Base-by-base conservation (phyloP, 2,888 invertebrate species). In the Abrostola triplasia region DNA sequence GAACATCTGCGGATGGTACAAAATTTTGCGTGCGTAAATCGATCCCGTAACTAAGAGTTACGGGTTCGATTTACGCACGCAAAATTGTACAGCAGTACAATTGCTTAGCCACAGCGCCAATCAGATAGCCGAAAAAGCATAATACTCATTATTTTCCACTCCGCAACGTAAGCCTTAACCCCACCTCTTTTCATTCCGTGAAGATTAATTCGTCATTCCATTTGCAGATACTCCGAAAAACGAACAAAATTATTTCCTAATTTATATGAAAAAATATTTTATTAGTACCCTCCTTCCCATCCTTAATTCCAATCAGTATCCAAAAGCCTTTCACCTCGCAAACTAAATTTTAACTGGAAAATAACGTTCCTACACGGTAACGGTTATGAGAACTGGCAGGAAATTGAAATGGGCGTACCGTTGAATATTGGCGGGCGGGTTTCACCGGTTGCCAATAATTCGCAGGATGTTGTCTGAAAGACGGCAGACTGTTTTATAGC, bases 361-460 rank as follows among this genome's bases (percentile, higher is more conserved):
- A 79, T 76, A 81, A 73, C 79, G 80, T 80, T 83, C 77, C 81
- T 67, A 63, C 71, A 77, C 76, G 77, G 78, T 73, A 77, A 77
- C 71, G 82, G 81, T 83, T 84, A 84, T 86, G 88, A 89, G 88
- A 90, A 87, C 88, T 82, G 86, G 68, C 90, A 91, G 93, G 93
- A 93, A 92, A 93, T 93, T 92, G 90, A 86, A 92, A 91, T 92
- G 91, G 93, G 92, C 92, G 93, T 88, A 78, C 79, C 89, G 77
- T 76, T 84, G 88, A 85, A 90, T 90, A 90, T 90, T 88, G 89
- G 84, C 88, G 83, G 85, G 88, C 88, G 88, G 85, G 81, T 76
- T 76, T 77, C 76, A 77, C 65, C 86, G 82, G 87, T 84, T 84
- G 73, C 85, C 89, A 84, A 87, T 92, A 90, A 90, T 87, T 89